Conservation (phyloP, 2,113 vertebrate genomes). For the Coturnix japonica region DNA sequence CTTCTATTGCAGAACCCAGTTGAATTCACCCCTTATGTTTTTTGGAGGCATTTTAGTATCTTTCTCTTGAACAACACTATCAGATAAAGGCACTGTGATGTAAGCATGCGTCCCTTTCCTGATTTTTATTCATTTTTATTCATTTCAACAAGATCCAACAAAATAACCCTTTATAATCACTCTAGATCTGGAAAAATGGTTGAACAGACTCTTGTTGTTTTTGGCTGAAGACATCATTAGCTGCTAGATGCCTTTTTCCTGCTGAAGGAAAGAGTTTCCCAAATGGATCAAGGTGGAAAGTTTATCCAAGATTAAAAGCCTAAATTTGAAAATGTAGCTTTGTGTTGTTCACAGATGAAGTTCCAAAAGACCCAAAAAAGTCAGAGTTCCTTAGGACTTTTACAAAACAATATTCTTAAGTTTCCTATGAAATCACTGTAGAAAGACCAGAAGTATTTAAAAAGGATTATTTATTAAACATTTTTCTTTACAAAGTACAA, state of each 20-base stretch:
- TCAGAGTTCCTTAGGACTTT: background rate
- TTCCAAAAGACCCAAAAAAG: background rate
- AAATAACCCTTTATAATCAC: slow-evolving; percentile 36
- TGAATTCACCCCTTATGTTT: background rate
- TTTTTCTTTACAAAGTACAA: slow-evolving; percentile 85
- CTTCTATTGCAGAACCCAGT: background rate
- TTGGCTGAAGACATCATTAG: slow-evolving; percentile 66
- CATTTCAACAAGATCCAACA: slow-evolving; percentile 2
- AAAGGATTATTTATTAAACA: slow-evolving; percentile 85
- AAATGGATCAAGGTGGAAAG: slow-evolving; percentile 70
- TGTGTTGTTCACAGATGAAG: background rate
- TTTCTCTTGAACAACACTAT: background rate
- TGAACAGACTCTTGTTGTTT: slow-evolving; percentile 31
- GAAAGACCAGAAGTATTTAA: slow-evolving; percentile 74
- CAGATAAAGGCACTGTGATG: background rate
- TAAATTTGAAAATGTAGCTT: slow-evolving; percentile 24
- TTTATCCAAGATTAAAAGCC: slow-evolving; percentile 71
- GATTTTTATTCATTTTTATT: background rate
- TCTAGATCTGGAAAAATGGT: slow-evolving; percentile 48
- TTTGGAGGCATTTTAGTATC: background rate
- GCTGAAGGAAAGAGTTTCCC: slow-evolving; percentile 69
- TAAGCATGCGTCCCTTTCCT: background rate
- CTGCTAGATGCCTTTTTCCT: slow-evolving; percentile 69
- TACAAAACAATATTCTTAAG: background rate
- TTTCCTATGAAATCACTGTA: slow-evolving; percentile 58